Percentiles rank a stretch among this genome's conserved stretches.
Evolutionary conservation across 2,797 vertebrate genomes (phyloP).

Genomic region (Hozukius guyotensis): DNA sequence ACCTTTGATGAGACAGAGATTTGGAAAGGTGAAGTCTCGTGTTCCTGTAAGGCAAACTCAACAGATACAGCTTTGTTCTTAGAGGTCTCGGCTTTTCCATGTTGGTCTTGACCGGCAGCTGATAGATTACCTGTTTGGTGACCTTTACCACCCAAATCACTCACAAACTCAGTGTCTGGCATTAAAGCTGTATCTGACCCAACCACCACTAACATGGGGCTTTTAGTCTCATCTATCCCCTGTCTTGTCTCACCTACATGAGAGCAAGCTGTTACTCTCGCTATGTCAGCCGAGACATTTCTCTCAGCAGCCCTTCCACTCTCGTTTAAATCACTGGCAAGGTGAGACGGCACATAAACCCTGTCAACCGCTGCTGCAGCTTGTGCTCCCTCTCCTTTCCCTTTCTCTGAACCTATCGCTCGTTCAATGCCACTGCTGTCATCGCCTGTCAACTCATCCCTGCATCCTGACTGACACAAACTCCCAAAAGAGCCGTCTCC

Average conservation of each 20-base stretch:
- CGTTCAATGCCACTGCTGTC: constrained; percentile 18
- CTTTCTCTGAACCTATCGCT: constrained; percentile 12
- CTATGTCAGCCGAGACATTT: constrained; percentile 15
- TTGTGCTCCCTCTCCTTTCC: constrained; percentile 6
- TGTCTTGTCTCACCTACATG: constrained; percentile 23
- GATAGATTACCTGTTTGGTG: constrained; percentile 43
- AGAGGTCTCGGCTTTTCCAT: constrained; percentile 19
- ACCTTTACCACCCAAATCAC: too few species aligned
- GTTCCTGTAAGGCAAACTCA: constrained; percentile 47
- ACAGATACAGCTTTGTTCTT: constrained; percentile 47
- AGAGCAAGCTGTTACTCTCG: neutral
- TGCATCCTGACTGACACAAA: constrained; percentile 40
- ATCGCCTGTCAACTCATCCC: constrained; percentile 32
- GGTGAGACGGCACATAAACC: constrained; percentile 20
- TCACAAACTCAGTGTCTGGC: constrained; percentile 2
- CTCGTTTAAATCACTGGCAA: constrained; percentile 34
- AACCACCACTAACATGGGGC: neutral
- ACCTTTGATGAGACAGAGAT: constrained; percentile 46
- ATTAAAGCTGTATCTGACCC: neutral
- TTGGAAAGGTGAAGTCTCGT: constrained; percentile 48
- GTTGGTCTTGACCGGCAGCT: constrained; percentile 57
- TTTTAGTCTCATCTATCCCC: constrained; percentile 31
- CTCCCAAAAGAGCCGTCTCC: constrained; percentile 26
- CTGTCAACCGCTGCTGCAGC: constrained; percentile 1
- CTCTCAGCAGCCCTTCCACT: constrained; percentile 21